Evolutionary conservation across 2,113 vertebrate species (phyloP).

Genomic region (Ranitomeya imitator): DNA sequence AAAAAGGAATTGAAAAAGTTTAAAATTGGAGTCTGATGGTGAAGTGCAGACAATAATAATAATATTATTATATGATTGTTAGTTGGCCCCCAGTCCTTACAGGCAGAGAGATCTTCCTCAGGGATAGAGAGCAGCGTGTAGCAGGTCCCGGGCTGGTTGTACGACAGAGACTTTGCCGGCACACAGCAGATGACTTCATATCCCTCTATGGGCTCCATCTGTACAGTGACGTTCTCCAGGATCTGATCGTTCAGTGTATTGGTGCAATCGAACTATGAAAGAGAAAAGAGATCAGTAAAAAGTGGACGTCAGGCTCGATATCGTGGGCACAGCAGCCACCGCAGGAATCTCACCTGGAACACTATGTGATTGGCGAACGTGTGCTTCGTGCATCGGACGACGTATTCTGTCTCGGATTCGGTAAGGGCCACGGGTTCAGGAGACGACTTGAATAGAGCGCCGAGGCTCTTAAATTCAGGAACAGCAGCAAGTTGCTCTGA

Average conservation of each 20-base stretch:
- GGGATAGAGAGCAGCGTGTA: slow-evolving; percentile 77
- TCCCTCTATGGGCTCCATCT: slow-evolving; percentile 81
- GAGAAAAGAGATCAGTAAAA: not conserved
- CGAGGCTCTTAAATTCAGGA: slow-evolving; percentile 75
- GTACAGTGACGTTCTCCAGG: slow-evolving; percentile 79
- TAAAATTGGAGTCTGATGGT: no score
- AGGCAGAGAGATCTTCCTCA: slow-evolving; percentile 76
- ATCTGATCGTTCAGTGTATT: slow-evolving; percentile 81
- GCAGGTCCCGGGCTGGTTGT: slow-evolving; percentile 80
- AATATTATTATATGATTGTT: not conserved
- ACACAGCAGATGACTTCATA: slow-evolving; percentile 75
- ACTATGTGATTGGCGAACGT: slow-evolving; percentile 76
- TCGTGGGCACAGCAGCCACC: not conserved
- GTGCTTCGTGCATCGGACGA: slow-evolving; percentile 80
- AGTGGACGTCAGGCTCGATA: not conserved
- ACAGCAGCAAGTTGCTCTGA: slow-evolving; percentile 79
- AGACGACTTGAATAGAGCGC: slow-evolving; percentile 79
- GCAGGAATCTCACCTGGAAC: slow-evolving; percentile 73
- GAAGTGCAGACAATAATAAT: no score
- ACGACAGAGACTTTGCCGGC: slow-evolving; percentile 75
- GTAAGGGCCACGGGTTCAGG: slow-evolving; percentile 78
- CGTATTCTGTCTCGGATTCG: slow-evolving; percentile 79
- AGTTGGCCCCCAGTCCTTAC: not conserved
- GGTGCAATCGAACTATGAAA: slow-evolving; percentile 77
- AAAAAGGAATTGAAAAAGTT: not conserved